phyloP scores from a whole-genome alignment of 2,888 invertebrate species.

The Agrochola macilenta region DNA sequence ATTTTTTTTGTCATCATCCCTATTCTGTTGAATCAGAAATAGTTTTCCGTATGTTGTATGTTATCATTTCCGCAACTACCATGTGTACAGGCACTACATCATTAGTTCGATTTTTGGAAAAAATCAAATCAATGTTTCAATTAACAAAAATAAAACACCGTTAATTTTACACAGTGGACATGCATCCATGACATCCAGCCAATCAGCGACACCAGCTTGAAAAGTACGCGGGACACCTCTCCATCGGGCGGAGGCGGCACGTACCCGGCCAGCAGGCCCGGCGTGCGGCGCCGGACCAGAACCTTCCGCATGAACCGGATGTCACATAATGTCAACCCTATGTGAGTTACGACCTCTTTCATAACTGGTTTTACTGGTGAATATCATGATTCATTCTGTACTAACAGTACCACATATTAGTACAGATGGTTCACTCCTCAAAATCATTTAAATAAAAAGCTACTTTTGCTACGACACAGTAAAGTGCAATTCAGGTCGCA shows the following conservation, averaged over 20 bases:
- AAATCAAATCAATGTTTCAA: too few species aligned
- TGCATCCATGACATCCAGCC: constrained; percentile 98
- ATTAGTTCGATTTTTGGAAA: neutral
- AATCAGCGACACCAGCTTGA: constrained; percentile 76
- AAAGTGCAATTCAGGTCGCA: too few species aligned
- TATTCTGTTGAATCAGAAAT: neutral
- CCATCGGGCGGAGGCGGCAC: constrained; percentile 44
- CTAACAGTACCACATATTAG: neutral
- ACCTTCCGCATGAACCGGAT: constrained; percentile 67
- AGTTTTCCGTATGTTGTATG: neutral
- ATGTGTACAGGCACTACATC: neutral
- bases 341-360: constrained; percentile 49
- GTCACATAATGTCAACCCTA: constrained; percentile 45
- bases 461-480: too few species aligned
- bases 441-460: too few species aligned
- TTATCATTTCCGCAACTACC: neutral
- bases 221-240: constrained; percentile 76
- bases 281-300: constrained; percentile 62
- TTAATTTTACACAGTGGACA: constrained; percentile 92
- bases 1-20: too few species aligned
- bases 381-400: neutral
- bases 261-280: constrained; percentile 56
- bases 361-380: neutral
- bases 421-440: too few species aligned
- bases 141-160: neutral